Evolutionary conservation across 2,797 vertebrate species (phyloP).

Genomic region (Alcedo atthis): DNA sequence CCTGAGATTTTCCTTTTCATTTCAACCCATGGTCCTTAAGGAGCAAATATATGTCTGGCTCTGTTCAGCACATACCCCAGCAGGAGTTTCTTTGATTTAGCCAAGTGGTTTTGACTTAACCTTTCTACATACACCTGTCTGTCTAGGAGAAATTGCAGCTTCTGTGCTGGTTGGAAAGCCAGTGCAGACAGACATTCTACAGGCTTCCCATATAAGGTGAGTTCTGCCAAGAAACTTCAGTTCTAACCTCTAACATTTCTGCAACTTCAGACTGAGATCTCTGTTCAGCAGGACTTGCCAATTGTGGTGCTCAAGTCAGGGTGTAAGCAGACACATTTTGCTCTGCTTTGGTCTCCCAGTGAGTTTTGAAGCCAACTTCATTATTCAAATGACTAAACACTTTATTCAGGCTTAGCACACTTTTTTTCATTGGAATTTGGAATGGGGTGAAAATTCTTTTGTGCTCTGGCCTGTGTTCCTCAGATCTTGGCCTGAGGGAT

Average conservation of each 20-base stretch:
- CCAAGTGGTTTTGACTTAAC: background rate
- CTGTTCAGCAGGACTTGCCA: conserved; percentile 39
- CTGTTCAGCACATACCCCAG: background rate
- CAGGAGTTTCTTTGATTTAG: background rate
- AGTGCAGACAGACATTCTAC: background rate
- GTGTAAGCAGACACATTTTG: conserved; percentile 52
- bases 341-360: conserved; percentile 10
- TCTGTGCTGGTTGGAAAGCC: background rate
- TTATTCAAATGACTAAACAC: conserved; percentile 28
- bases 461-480: conserved; percentile 39
- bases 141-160: background rate
- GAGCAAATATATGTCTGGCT: background rate
- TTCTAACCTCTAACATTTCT: conserved; percentile 54
- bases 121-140: background rate
- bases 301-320: background rate
- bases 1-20: background rate
- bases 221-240: conserved; percentile 46
- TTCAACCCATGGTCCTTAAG: background rate
- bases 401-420: conserved; percentile 28
- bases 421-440: conserved; percentile 48
- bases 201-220: conserved; percentile 19
- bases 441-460: conserved; percentile 51
- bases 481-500: conserved; percentile 24
- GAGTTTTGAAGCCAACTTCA: conserved; percentile 17
- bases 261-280: background rate